Evolutionary conservation across 2,113 vertebrate species (phyloP).

Genomic region (Sisor rabdophorus): DNA sequence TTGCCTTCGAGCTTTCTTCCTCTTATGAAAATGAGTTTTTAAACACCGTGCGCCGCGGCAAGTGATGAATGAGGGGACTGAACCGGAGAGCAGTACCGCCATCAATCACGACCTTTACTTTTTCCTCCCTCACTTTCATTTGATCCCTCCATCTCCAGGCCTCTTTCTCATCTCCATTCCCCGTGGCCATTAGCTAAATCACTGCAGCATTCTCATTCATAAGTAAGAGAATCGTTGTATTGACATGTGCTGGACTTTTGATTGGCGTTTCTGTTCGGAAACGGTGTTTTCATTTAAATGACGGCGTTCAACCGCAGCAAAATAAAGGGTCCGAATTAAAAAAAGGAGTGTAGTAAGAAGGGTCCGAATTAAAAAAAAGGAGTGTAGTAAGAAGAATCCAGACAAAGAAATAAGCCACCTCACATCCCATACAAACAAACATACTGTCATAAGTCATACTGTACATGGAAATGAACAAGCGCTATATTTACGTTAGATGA

Average conservation of each 20-base stretch:
- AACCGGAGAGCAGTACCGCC: constrained; percentile 29
- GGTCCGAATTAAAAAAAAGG: no score
- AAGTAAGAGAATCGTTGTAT: constrained; percentile 50
- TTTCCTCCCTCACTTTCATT: constrained; percentile 16
- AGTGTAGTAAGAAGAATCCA: no score
- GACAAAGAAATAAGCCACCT: no score
- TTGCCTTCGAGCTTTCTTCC: constrained; percentile 5
- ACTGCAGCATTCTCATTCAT: constrained; percentile 42
- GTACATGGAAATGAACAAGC: no score
- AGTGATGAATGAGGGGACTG: constrained; percentile 47
- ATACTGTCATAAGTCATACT: no score
- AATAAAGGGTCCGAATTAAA: neutral
- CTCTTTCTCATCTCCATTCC: constrained; percentile 4
- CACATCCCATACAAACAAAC: no score
- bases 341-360: neutral
- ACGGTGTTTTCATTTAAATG: constrained; percentile 35
- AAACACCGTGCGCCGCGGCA: constrained; percentile 39
- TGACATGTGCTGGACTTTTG: constrained; percentile 50
- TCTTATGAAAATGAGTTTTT: constrained; percentile 56
- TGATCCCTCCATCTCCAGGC: constrained; percentile 16
- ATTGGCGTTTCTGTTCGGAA: constrained; percentile 36
- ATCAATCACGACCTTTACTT: constrained; percentile 26
- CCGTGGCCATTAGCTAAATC: constrained; percentile 45
- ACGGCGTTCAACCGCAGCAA: constrained; percentile 38
- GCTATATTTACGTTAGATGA: no score